Conservation (phyloP, 1,140 invertebrate species). For the Teleogryllus occipitalis region DNA sequence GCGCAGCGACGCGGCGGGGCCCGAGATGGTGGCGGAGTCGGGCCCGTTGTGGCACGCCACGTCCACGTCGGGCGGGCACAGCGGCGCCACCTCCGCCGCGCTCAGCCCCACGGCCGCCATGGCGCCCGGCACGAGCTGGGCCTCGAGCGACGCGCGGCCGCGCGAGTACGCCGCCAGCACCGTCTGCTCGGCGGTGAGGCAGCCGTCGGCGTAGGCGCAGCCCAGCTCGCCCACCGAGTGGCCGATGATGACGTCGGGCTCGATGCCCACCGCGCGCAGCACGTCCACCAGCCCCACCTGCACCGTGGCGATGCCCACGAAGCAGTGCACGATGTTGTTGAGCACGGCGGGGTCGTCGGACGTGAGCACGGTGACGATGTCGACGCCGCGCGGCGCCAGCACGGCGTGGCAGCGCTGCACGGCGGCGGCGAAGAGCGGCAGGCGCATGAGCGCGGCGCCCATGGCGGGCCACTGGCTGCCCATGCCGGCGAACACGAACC, state of each 20-base stretch:
- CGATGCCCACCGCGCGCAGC: constrained; percentile 57
- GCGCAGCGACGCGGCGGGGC: constrained; percentile 46
- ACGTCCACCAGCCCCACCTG: constrained; percentile 76
- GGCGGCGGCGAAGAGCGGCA: constrained; percentile 17
- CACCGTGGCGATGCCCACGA: constrained; percentile 88
- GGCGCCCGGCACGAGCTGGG: constrained; percentile 38
- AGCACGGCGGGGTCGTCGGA: constrained; percentile 65
- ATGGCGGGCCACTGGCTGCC: constrained; percentile 58
- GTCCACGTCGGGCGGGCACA: constrained; percentile 38
- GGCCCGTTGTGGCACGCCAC: constrained; percentile 63
- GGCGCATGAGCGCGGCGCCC: constrained; percentile 34
- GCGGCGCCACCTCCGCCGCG: background rate
- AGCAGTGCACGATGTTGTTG: constrained; percentile 77
- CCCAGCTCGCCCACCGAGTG: constrained; percentile 85
- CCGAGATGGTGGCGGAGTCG: constrained; percentile 62
- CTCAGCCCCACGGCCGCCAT: constrained; percentile 47
- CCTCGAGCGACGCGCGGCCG: constrained; percentile 45
- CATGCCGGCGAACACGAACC: constrained; percentile 60
- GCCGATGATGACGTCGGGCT: constrained; percentile 78
- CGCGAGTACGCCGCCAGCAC: constrained; percentile 62
- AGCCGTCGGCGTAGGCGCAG: constrained; percentile 82
- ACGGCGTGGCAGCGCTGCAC: constrained; percentile 53
- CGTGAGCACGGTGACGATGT: constrained; percentile 71
- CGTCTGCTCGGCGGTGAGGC: constrained; percentile 73
- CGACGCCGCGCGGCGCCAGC: constrained; percentile 65